Evolutionary conservation across 2,113 vertebrate species (phyloP).

Genomic region (Meleagris gallopavo): DNA sequence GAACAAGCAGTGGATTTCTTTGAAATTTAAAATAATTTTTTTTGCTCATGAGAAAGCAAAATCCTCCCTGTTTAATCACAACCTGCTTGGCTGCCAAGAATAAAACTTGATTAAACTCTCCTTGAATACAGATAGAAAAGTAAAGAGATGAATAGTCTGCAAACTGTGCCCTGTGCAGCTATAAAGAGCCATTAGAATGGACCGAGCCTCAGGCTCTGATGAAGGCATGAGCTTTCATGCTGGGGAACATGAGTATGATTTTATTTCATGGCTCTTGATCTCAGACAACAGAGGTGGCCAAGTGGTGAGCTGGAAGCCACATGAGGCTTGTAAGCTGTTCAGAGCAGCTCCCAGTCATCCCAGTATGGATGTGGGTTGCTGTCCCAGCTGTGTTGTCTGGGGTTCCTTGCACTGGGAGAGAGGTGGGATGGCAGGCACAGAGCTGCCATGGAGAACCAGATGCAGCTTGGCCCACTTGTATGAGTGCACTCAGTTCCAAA

Average conservation of each 20-base stretch:
- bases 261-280: background rate
- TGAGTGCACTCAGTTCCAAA: background rate
- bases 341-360: background rate
- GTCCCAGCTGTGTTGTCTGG: background rate
- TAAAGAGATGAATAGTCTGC: background rate
- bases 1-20: background rate
- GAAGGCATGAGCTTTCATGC: background rate
- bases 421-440: fast-evolving
- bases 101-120: background rate
- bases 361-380: background rate
- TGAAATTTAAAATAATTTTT: background rate
- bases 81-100: background rate
- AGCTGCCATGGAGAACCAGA: background rate
- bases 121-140: background rate
- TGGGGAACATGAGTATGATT: background rate
- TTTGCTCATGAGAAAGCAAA: background rate
- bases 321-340: fast-evolving
- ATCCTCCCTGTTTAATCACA: background rate
- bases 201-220: background rate
- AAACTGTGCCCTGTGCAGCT: background rate
- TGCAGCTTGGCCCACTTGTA: background rate
- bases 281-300: background rate
- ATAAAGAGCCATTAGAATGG: background rate
- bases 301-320: background rate
- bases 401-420: fast-evolving